phyloP scores from a whole-genome alignment of 1,140 invertebrate species.

The Callitettix versicolor region DNA sequence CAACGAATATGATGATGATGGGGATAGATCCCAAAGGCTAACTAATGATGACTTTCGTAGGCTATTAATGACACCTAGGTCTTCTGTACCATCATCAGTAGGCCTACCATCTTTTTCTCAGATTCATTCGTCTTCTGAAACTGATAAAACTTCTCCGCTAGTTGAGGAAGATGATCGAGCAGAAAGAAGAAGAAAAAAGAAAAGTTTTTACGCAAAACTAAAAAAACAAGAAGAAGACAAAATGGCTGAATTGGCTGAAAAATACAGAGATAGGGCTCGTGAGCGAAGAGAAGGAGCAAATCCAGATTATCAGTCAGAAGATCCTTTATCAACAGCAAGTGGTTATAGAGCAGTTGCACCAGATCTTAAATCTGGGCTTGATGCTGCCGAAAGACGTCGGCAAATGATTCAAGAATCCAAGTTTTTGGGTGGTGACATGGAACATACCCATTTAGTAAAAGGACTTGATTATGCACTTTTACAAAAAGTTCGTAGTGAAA shows the following conservation, averaged over 20 bases:
- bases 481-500: slow-evolving; percentile 86
- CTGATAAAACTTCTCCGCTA: not conserved
- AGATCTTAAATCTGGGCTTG: slow-evolving; percentile 82
- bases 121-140: slow-evolving; percentile 28
- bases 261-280: slow-evolving; percentile 86
- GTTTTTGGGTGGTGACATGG: slow-evolving; percentile 99
- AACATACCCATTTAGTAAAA: slow-evolving; percentile 99
- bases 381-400: slow-evolving; percentile 88
- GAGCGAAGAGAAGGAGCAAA: slow-evolving; percentile 84
- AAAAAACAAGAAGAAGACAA: slow-evolving; percentile 95
- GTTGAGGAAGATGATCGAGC: slow-evolving; percentile 45
- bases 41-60: slow-evolving; percentile 97
- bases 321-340: slow-evolving; percentile 78
- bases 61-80: slow-evolving; percentile 84
- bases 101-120: slow-evolving; percentile 24
- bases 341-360: slow-evolving; percentile 91
- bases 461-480: slow-evolving; percentile 98
- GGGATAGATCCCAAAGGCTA: slow-evolving; percentile 54
- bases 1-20: slow-evolving; percentile 30
- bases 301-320: slow-evolving; percentile 68
- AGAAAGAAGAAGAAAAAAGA: slow-evolving; percentile 68
- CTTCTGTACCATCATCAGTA: slow-evolving; percentile 44
- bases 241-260: slow-evolving; percentile 88
- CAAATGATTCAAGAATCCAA: slow-evolving; percentile 99
- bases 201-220: slow-evolving; percentile 86